Evolutionary conservation across 2,888 invertebrate genomes (phyloP).

Genomic region (Chaitophorus viminalis): DNA sequence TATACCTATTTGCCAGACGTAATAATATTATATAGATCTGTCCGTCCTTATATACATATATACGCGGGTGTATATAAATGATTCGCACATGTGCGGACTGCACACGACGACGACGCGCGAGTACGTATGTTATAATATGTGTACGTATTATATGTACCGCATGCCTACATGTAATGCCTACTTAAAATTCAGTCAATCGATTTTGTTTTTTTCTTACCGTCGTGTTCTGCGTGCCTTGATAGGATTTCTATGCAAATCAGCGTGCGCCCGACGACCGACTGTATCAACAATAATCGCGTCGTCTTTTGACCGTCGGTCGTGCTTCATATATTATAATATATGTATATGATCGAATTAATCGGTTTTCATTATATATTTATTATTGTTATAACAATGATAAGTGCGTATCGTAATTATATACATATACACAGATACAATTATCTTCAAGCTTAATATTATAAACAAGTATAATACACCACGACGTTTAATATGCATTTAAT

Average conservation of each 20-base stretch:
- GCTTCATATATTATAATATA: background rate
- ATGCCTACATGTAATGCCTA: background rate
- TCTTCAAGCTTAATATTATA: too few relatives aligned
- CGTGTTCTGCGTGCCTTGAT: background rate
- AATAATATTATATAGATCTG: background rate
- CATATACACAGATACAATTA: too few relatives aligned
- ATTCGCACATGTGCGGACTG: background rate
- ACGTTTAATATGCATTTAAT: background rate
- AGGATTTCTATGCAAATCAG: background rate
- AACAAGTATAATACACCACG: background rate
- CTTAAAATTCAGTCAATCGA: conserved; percentile 1
- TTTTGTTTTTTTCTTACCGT: background rate
- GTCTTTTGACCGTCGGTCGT: background rate
- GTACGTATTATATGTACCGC: background rate
- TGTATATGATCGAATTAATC: background rate
- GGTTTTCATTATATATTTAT: background rate
- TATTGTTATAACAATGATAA: background rate
- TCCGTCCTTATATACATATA: too few relatives aligned
- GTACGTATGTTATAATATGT: background rate
- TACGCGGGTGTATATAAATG: background rate
- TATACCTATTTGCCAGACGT: background rate
- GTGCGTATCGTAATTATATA: background rate
- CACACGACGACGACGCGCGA: background rate
- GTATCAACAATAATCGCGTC: background rate
- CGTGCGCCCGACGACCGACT: background rate